Percentiles rank a stretch among this genome's conserved stretches.
Evolutionary conservation across 2,888 invertebrate species (phyloP).

Genomic region (Cephus spinipes): DNA sequence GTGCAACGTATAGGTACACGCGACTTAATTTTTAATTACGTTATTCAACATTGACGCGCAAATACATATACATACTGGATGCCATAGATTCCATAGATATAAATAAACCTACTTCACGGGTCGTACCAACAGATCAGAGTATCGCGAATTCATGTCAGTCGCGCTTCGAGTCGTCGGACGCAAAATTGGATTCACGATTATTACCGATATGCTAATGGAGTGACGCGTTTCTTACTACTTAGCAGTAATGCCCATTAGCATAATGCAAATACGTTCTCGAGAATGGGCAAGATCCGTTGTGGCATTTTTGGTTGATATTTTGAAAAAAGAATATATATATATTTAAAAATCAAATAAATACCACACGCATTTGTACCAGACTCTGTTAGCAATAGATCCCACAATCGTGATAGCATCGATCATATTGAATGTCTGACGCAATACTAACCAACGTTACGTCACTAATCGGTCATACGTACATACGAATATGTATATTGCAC

Average conservation of each 20-base stretch:
- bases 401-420: neutral
- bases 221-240: constrained; percentile 20
- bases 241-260: constrained; percentile 17
- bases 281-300: neutral
- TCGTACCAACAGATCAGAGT: neutral
- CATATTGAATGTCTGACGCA: neutral
- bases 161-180: neutral
- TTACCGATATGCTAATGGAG: constrained; percentile 14
- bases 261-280: constrained; percentile 16
- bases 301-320: neutral
- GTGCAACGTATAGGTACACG: neutral
- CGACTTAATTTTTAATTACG: neutral
- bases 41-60: neutral
- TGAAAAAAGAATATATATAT: neutral
- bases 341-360: neutral
- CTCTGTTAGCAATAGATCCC: neutral
- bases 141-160: neutral
- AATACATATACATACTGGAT: neutral
- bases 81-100: neutral
- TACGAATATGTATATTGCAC: neutral
- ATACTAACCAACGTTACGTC: neutral
- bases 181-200: neutral
- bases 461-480: neutral
- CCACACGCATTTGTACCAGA: neutral
- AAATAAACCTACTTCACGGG: neutral